Base-by-base conservation (phyloP, 2,888 invertebrate species). In the Marasmarcha lunaedactyla region DNA sequence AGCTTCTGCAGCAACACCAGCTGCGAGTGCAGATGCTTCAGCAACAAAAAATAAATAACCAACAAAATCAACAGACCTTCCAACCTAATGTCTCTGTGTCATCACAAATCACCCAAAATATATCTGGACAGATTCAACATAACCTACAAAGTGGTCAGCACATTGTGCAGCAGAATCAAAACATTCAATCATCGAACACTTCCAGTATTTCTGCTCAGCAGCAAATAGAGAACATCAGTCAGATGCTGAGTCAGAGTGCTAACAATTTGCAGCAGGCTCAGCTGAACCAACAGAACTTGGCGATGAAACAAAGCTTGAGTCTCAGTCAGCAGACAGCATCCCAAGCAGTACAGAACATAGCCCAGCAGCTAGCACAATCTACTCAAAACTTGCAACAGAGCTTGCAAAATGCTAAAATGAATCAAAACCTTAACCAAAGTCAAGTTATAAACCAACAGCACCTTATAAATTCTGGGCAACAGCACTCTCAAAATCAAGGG, bases 171-270 rank as follows among this genome's bases (percentile, higher is more conserved):
- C 76, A 78, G 46, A 50, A 49, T 38, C 67, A 64, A 45, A 72
- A 59, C 40, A 71, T 59, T 42, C 79, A 77, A 47, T 62, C 68
- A 1, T 57, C 71, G 1, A 60, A 52, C 35, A 73, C 72, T 12
- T 66, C 86, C 27, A 85, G 88, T 60, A 87, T 78, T 38, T 87
- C 87, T 34, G 88, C 88, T 12, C 81, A 81, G 48, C 88, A 88
- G 48, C 85, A 88, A 48, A 88, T 88, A 58, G 88, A 88, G 50
- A 78, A 87, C 35, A 88, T 87, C 13, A 85, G 85, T 34, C 89
- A 89, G 50, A 81, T 83, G 81, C 52, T 83, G 25, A 83, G 83
- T 50, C 83, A 83, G 42, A 81, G 79, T 56, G 79, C 81, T 10
- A 81, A 79, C 46, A 81, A 78, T 42, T 52, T 84, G 35, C 79